phyloP scores from a whole-genome alignment of 2,888 invertebrate genomes.

The Tenthredo distinguenda region DNA sequence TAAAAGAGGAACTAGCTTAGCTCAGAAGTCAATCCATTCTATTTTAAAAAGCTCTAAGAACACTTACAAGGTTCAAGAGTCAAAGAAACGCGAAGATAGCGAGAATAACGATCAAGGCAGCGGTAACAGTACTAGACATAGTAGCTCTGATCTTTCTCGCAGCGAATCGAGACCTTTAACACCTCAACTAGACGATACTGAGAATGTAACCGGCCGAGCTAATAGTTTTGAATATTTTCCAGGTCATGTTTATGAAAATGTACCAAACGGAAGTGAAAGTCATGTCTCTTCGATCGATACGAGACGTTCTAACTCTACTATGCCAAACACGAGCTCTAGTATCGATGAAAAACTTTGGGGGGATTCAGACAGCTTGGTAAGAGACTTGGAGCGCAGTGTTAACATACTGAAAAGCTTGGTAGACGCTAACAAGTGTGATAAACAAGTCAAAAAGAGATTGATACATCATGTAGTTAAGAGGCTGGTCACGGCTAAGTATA shows the following conservation, averaged over 20 bases:
- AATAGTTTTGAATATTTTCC: constrained; percentile 85
- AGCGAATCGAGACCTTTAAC: constrained; percentile 64
- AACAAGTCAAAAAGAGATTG: constrained; percentile 82
- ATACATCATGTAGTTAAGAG: constrained; percentile 84
- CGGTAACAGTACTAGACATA: constrained; percentile 71
- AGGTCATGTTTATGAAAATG: constrained; percentile 81
- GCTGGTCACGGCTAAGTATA: constrained; percentile 82
- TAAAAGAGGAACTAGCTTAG: constrained; percentile 69
- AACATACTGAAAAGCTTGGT: constrained; percentile 82
- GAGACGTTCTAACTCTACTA: constrained; percentile 72
- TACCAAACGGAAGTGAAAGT: constrained; percentile 69
- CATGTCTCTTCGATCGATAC: constrained; percentile 73
- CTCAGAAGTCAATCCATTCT: constrained; percentile 65
- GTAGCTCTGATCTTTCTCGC: constrained; percentile 68
- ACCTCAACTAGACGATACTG: constrained; percentile 66
- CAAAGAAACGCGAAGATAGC: constrained; percentile 43
- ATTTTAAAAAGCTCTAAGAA: constrained; percentile 70
- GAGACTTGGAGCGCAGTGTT: constrained; percentile 83
- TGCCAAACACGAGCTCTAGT: constrained; percentile 74
- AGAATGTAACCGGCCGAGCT: constrained; percentile 80
- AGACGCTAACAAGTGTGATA: constrained; percentile 82
- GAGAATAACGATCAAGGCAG: constrained; percentile 69
- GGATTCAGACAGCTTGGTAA: constrained; percentile 78
- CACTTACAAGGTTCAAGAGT: constrained; percentile 66
- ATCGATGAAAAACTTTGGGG: constrained; percentile 76